Base-by-base conservation (phyloP, 1,140 invertebrate species). In the Gryllus bimaculatus region DNA sequence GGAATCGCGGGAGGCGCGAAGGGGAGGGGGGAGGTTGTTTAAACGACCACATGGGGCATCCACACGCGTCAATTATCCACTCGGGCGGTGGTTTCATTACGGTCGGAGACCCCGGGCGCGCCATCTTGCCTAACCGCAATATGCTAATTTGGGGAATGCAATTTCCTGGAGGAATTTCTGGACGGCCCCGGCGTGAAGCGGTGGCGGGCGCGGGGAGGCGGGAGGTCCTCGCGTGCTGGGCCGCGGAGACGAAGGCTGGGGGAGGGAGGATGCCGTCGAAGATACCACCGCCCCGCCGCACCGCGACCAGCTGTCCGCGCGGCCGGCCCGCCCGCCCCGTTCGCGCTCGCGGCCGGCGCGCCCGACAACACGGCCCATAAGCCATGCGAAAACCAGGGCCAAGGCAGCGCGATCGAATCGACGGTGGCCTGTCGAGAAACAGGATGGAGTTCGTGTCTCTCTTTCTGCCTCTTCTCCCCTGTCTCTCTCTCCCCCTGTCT, bases 71-170 rank as follows among this genome's bases (percentile, higher is more conserved):
- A 66, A 66, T 66, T 66, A 66, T 66, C 54, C 54, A 66, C 54
- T 66, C 54, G 54, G 7, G 54, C 18, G 54, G 54, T 13, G 54
- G 54, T 66, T 66, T 66, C 54, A 66, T 66, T 66, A 66, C 10
- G 54, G 54, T 13, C 54, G 54, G 54, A 13, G 26, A 66, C 54
- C 54, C 54, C 0, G 54, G 10, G 54, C 54, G 54, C 54, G 18
- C 54, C 54, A 66, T 66, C 54, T 66, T 66, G 54, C 54, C 54
- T 66, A 13, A 10, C 54, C 54, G 54, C 54, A 66, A 66, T 66
- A 66, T 66, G 54, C 54, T 66, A 66, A 66, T 66, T 66, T 66
- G 54, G 54, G 54, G 54, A 66, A 66, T 66, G 54, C 54, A 66
- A 66, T 66, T 66, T 66, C 54, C 54, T 66, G 54, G 18, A 66